Evolutionary conservation across 53 echinoderm and acorn worm species (phyloP).

Genomic region (Arbacia lixula): DNA sequence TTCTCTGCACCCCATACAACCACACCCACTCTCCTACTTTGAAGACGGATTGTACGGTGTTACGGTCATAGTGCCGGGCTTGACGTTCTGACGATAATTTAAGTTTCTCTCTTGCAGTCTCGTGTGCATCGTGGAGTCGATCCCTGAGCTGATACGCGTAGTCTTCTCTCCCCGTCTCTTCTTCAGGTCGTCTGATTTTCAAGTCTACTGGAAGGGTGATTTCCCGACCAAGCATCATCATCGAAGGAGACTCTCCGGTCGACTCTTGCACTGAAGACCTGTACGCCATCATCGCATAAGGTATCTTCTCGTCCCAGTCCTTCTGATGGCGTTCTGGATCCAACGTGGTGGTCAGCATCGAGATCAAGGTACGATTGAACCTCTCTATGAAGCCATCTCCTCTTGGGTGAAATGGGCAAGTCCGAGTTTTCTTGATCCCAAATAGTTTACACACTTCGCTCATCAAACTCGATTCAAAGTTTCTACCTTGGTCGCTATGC

Average conservation of each 20-base stretch:
- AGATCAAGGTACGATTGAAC: slow-evolving; percentile 25
- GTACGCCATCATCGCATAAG: slow-evolving; percentile 32
- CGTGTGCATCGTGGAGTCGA: slow-evolving; percentile 11
- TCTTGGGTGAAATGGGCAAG: slow-evolving; percentile 8
- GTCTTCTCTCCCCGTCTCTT: slow-evolving; percentile 2
- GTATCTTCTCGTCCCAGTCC: slow-evolving; percentile 36
- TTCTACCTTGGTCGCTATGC: too few relatives aligned
- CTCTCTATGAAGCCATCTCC: slow-evolving; percentile 11
- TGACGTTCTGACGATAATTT: background rate
- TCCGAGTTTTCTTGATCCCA: slow-evolving; percentile 6
- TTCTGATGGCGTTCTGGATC: slow-evolving; percentile 29
- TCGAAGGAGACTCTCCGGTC: slow-evolving; percentile 19
- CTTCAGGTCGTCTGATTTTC: background rate
- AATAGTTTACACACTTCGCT: slow-evolving; percentile 5
- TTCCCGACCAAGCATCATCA: slow-evolving; percentile 38
- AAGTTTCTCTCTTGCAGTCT: slow-evolving; percentile 8
- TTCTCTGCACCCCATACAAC: too few relatives aligned
- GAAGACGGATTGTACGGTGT: background rate
- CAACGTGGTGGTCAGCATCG: slow-evolving; percentile 10
- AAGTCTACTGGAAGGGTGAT: slow-evolving; percentile 6
- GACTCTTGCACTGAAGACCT: slow-evolving; percentile 37
- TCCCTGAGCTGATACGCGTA: slow-evolving; percentile 5
- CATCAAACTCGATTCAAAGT: slow-evolving; percentile 2
- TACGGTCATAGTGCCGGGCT: background rate
- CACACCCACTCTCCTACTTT: slow-evolving; percentile 3